Conservation (phyloP, 2,797 vertebrate genomes). For the Smutsia gigantea region DNA sequence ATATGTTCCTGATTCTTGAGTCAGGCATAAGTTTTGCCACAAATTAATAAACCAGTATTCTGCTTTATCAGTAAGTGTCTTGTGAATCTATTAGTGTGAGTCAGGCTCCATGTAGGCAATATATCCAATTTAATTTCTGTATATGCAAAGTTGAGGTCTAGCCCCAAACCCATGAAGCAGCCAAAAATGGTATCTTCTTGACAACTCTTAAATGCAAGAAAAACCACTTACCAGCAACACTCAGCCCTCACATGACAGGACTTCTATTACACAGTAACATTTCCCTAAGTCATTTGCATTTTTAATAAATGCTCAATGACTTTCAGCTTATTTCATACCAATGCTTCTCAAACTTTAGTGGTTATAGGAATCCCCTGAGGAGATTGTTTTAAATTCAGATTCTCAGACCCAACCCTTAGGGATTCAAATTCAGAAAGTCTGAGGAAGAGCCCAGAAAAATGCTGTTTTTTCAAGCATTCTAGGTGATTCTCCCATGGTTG, state of each 20-base stretch:
- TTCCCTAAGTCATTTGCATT: neutral
- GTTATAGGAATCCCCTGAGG: neutral
- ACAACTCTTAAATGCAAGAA: slow-evolving; percentile 25
- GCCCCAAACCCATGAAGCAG: neutral
- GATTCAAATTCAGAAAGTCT: neutral
- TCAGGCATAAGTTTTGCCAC: neutral
- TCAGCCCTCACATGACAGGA: neutral
- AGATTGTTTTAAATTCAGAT: slow-evolving; percentile 15
- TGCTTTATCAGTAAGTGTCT: neutral
- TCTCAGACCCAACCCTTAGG: neutral
- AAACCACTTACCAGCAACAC: neutral
- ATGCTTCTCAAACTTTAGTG: neutral
- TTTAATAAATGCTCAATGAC: neutral
- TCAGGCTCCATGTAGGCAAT: neutral
- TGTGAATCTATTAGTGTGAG: slow-evolving; percentile 5
- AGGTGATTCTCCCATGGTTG: neutral
- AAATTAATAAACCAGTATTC: slow-evolving; percentile 1
- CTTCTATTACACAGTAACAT: neutral
- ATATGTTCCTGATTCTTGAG: neutral
- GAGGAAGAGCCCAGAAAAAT: neutral
- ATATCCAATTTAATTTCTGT: neutral
- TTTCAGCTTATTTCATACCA: neutral
- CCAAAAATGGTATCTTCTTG: neutral
- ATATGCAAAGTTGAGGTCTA: neutral
- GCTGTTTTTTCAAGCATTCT: neutral